A percentile compares a stretch with the other conserved stretches of the same genome.
Conservation (phyloP, 2,888 invertebrate species). For the Lucinisca nassula region DNA sequence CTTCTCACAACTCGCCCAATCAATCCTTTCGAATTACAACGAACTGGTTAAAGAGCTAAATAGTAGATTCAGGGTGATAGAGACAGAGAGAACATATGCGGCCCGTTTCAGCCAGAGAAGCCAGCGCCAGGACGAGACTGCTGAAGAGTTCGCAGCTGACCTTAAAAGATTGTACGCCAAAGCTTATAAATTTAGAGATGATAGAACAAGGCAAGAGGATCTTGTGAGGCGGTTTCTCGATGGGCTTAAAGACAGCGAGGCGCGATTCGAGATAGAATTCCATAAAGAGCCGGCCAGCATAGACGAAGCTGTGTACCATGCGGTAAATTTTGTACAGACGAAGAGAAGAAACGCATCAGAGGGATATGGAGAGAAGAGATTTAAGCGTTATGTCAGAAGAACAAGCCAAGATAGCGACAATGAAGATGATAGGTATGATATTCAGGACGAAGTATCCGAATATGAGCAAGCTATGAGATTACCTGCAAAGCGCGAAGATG, state of each 20-base stretch:
- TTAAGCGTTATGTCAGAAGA: not conserved
- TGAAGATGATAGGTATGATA: constrained; percentile 1
- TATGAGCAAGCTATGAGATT: not conserved
- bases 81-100: not conserved
- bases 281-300: not conserved
- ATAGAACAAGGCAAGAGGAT: constrained; percentile 2
- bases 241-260: not conserved
- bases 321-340: constrained; percentile 4
- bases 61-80: not conserved
- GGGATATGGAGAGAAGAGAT: not conserved
- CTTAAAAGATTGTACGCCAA: not conserved
- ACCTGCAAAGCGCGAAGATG: not conserved
- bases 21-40: not conserved
- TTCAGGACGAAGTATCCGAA: not conserved
- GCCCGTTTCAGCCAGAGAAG: not conserved
- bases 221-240: constrained; percentile 2
- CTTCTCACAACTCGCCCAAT: not conserved
- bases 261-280: constrained; percentile 4
- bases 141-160: not conserved
- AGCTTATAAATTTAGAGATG: not conserved
- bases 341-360: not conserved
- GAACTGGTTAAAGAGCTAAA: constrained; percentile 6
- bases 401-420: not conserved
- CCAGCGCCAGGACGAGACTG: not conserved
- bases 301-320: constrained; percentile 12